These are phyloP conservation scores for Blennius ocellaris DNA, from an alignment of 2,113 vertebrate genomes.

Conservation along the genomic window DNA sequence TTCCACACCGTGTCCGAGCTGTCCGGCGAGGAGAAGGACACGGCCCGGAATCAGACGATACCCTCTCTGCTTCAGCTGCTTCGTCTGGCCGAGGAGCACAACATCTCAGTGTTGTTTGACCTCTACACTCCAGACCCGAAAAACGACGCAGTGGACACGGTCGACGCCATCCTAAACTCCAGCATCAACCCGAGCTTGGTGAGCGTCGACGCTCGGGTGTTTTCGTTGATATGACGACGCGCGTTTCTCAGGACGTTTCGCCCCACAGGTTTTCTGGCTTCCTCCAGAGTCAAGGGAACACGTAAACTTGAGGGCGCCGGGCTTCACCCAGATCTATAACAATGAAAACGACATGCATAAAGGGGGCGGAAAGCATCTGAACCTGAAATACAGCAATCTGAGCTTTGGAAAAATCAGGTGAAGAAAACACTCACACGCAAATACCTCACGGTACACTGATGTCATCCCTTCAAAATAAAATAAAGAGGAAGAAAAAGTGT, in stretches of 20 bases:
- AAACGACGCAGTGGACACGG: constrained; percentile 78
- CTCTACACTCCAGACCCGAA: constrained; percentile 79
- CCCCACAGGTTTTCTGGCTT: constrained; percentile 91
- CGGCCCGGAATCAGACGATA: constrained; percentile 80
- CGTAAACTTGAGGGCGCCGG: constrained; percentile 79
- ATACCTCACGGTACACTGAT: no score
- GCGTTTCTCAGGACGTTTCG: background rate
- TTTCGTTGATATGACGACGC: background rate
- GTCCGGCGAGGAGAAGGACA: constrained; percentile 69
- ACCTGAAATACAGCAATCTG: constrained; percentile 87
- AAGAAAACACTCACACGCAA: constrained; percentile 33
- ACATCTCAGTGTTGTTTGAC: constrained; percentile 91
- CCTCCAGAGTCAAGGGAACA: constrained; percentile 79
- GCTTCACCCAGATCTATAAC: constrained; percentile 87
- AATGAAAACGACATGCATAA: constrained; percentile 32
- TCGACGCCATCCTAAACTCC: constrained; percentile 76
- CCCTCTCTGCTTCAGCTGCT: constrained; percentile 82
- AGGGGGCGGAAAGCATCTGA: constrained; percentile 75
- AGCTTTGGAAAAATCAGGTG: constrained; percentile 86
- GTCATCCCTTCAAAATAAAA: constrained; percentile 2
- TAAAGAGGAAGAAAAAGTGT: constrained; percentile 28
- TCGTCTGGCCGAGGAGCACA: constrained; percentile 76
- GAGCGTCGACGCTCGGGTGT: no score
- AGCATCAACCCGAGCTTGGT: constrained; percentile 82
- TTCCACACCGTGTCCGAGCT: constrained; percentile 83